Evolutionary conservation across 2,113 vertebrate species (phyloP), one percentile per base, ranked within the genome.

Genomic region (Urocynchramus pylzowi): DNA sequence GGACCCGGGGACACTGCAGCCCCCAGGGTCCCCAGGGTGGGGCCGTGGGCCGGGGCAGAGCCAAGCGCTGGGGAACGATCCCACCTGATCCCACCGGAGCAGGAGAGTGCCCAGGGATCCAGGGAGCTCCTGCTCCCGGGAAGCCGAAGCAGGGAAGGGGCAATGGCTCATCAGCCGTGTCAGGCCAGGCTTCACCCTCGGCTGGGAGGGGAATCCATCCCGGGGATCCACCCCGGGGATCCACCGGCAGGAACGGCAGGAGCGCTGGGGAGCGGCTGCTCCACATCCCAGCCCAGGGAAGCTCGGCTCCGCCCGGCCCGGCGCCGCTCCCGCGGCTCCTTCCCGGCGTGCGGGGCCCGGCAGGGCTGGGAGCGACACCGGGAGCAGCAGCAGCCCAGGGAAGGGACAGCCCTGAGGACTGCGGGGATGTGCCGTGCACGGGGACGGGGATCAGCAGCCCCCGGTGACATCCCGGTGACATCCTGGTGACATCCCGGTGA

Each of bases 31-130:
- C 60, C 39, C 6, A 7, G 61, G 33, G 37, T 3, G 69, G 69
- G 57, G 6, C 23, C 7, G 4, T 1, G 27, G 15, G 12, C 45
- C 0, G 2, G 61, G 57, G 24, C 81, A 42, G 47, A 68, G 53
- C 49, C 11, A 0, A 18, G 76, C 1, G 0, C 50, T 0, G 3
- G 35, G 56, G 11, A 30, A 22, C 47, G 41, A 50, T 31, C 39
- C 7, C 20, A 44, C 0, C 24, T n/a, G n/a, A n/a, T n/a, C n/a
- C n/a, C n/a, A n/a, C n/a, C 0, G 0, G 53, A 13, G 28, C 37
- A 12, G 7, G 35, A 16, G 12, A 8, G 39, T 26, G 20, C 47
- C 33, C 39, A 3, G 54, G 39, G 67, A 52, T 5, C 10, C 30
- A 7, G 6, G 9, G 53, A 52, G 31, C 37, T 67, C 65, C 85